phyloP scores from a whole-genome alignment of 2,888 invertebrate genomes.

The Drosophila mimetica region DNA sequence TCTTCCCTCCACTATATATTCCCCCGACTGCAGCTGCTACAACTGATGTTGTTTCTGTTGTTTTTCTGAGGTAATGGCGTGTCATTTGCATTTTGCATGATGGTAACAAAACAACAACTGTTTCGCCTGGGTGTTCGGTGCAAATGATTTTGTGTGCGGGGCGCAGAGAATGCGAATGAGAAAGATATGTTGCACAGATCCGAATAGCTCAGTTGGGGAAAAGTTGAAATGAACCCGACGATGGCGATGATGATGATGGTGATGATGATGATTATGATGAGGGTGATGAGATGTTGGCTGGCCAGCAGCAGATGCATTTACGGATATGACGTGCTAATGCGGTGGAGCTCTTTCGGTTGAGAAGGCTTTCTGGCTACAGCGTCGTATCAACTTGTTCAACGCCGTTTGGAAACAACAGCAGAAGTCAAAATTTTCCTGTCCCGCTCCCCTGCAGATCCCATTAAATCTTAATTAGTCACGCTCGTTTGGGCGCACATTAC shows the following conservation, averaged over 20 bases:
- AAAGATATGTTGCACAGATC: slow-evolving; percentile 30
- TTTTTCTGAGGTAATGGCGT: slow-evolving; percentile 59
- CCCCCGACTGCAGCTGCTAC: slow-evolving; percentile 18
- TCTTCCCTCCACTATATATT: slow-evolving; percentile 34
- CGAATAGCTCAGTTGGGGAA: slow-evolving; percentile 31
- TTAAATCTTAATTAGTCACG: slow-evolving; percentile 45
- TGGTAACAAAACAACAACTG: slow-evolving; percentile 46
- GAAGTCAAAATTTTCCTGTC: slow-evolving; percentile 10
- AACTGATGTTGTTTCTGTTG: slow-evolving; percentile 38
- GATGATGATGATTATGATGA: slow-evolving; percentile 15
- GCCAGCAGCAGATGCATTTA: slow-evolving; percentile 25
- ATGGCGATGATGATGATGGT: slow-evolving; percentile 11
- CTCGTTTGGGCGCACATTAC: slow-evolving; percentile 15
- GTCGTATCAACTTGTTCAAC: neutral
- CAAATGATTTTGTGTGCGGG: slow-evolving; percentile 41
- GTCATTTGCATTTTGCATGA: slow-evolving; percentile 72
- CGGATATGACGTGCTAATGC: slow-evolving; percentile 56
- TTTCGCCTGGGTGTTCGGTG: slow-evolving; percentile 24
- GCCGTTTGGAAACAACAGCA: neutral
- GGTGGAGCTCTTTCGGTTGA: slow-evolving; percentile 17
- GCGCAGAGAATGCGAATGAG: slow-evolving; percentile 37
- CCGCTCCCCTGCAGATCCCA: slow-evolving; percentile 10
- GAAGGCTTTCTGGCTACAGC: neutral
- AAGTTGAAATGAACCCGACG: slow-evolving; percentile 19
- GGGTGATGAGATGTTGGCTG: slow-evolving; percentile 23